phyloP scores from a whole-genome alignment of 2,888 invertebrate genomes.

The Chamaedrilus cognettii region DNA sequence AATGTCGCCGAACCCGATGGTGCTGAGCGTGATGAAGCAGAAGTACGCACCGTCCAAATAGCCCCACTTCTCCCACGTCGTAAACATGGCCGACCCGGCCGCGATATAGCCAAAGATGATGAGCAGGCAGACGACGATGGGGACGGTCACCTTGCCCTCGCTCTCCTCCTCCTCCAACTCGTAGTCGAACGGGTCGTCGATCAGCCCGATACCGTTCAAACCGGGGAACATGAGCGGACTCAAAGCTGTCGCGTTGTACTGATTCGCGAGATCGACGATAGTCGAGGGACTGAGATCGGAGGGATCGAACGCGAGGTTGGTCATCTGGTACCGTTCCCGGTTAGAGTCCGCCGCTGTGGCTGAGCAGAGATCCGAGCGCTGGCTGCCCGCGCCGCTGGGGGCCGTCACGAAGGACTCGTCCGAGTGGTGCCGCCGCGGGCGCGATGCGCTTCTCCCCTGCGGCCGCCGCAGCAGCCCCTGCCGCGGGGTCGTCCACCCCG shows the following conservation, averaged over 20 bases:
- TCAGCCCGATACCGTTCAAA: slow-evolving; percentile 5
- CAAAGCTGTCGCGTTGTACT: neutral
- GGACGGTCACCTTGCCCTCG: slow-evolving; percentile 65
- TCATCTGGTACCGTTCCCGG: neutral
- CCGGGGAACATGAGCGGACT: slow-evolving; percentile 5
- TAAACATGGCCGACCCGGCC: slow-evolving; percentile 88
- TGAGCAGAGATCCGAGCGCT: neutral
- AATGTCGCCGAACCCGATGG: slow-evolving; percentile 60
- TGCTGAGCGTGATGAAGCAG: slow-evolving; percentile 60
- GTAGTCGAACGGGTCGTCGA: slow-evolving; percentile 27
- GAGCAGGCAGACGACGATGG: slow-evolving; percentile 83
- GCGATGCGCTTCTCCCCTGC: neutral
- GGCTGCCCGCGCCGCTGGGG: slow-evolving; percentile 7
- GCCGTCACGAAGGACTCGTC: slow-evolving; percentile 37
- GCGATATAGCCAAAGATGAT: slow-evolving; percentile 87
- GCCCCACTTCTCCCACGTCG: slow-evolving; percentile 91
- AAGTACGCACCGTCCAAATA: slow-evolving; percentile 76
- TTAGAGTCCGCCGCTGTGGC: neutral
- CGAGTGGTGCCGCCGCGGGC: slow-evolving; percentile 24
- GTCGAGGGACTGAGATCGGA: neutral
- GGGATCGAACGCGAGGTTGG: neutral
- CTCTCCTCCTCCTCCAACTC: slow-evolving; percentile 23
- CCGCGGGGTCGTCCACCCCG: neutral
- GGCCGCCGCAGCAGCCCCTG: neutral
- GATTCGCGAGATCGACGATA: neutral